Evolutionary conservation across 2,113 vertebrate genomes (phyloP).

Genomic region (Pteruthius melanotis): DNA sequence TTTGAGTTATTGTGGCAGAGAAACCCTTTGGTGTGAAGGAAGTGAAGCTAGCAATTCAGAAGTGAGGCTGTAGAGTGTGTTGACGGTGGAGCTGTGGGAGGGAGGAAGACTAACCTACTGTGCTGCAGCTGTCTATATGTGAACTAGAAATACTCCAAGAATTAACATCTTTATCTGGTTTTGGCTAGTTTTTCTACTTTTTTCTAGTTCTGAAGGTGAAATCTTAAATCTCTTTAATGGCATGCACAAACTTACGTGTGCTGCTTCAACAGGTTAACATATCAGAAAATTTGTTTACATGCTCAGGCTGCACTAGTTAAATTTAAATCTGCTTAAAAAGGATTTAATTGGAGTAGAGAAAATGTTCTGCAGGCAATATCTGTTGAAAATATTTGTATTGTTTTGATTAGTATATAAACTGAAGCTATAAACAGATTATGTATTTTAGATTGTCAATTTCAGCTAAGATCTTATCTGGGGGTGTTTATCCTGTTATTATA

Average conservation of each 20-base stretch:
- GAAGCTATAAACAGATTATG: background rate
- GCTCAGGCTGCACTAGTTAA: background rate
- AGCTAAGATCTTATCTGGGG: background rate
- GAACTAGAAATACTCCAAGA: background rate
- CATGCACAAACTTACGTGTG: background rate
- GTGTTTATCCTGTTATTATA: background rate
- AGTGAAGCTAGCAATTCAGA: background rate
- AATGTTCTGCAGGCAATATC: background rate
- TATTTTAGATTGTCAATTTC: background rate
- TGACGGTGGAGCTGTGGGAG: background rate
- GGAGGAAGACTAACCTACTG: background rate
- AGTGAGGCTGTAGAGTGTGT: background rate
- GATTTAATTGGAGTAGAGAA: background rate
- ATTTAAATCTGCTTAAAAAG: background rate
- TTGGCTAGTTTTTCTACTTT: background rate
- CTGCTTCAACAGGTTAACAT: background rate
- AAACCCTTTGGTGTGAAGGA: background rate
- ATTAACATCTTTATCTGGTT: background rate
- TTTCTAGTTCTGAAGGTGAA: background rate
- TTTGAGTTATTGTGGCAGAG: background rate
- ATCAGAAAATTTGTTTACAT: background rate
- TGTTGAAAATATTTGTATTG: background rate
- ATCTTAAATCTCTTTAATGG: background rate
- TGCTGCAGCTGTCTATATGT: background rate
- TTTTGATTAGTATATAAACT: background rate